Evolutionary conservation across 2,113 vertebrate species (phyloP).

Genomic region (Alectura lathami): DNA sequence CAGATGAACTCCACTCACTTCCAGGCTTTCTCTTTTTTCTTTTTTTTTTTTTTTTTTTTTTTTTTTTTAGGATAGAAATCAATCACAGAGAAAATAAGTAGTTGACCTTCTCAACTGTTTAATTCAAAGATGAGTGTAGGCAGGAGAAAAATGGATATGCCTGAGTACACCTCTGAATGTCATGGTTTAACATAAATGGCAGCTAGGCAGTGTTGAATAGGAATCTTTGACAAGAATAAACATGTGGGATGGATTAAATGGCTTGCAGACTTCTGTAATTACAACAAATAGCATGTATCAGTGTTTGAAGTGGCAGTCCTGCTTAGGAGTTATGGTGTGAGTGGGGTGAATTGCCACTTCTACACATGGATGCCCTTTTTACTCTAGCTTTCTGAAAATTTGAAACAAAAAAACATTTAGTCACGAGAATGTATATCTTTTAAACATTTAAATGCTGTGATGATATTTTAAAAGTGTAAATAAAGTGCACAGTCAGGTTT

Average conservation of each 20-base stretch:
- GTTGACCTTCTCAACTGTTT: neutral
- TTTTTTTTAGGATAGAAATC: neutral
- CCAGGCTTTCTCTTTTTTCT: neutral
- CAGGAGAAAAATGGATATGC: neutral
- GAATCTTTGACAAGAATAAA: neutral
- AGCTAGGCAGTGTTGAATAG: neutral
- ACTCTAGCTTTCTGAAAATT: neutral
- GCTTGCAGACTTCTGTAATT: neutral
- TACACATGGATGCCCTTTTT: fast-evolving
- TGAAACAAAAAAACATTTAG: fast-evolving
- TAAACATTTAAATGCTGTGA: neutral
- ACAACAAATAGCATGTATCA: neutral
- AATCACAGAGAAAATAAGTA: neutral
- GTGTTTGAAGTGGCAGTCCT: neutral
- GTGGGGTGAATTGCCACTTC: neutral
- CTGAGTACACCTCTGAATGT: neutral
- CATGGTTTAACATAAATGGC: neutral
- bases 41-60: neutral
- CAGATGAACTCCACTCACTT: too few relatives aligned
- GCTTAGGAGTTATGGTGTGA: neutral
- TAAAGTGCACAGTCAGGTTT: neutral
- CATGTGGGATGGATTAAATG: neutral
- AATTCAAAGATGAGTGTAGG: neutral
- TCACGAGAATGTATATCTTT: neutral
- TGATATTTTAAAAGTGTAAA: neutral